Conservation (phyloP, 2,113 vertebrate species). For the Neofelis nebulosa region DNA sequence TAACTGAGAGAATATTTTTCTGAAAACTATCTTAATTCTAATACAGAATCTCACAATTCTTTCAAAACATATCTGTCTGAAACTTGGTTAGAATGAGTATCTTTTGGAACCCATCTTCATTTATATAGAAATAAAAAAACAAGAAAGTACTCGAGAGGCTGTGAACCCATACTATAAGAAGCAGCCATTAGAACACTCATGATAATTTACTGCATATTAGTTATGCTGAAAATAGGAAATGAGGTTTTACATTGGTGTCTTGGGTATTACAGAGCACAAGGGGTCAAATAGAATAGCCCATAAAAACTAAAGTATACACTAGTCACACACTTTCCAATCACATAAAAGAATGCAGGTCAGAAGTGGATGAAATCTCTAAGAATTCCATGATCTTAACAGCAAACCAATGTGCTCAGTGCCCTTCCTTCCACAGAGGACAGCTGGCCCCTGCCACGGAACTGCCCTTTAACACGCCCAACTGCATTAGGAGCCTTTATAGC, state of each 20-base stretch:
- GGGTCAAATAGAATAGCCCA: slow-evolving; percentile 35
- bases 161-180: neutral
- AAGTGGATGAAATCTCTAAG: neutral
- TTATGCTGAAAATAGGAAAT: slow-evolving; percentile 46
- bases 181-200: neutral
- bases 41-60: neutral
- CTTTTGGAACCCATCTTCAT: neutral
- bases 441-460: neutral
- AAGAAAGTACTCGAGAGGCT: neutral
- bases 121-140: neutral
- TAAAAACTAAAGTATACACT: slow-evolving; percentile 32
- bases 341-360: slow-evolving; percentile 8
- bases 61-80: neutral
- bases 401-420: neutral
- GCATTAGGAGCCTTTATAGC: neutral
- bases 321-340: neutral
- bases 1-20: neutral
- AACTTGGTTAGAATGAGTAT: neutral
- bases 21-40: slow-evolving; percentile 11
- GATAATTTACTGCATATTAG: slow-evolving; percentile 42
- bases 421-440: neutral
- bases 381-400: neutral
- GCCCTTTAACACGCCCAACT: neutral
- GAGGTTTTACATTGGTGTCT: slow-evolving; percentile 24
- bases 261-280: neutral